A percentile compares a stretch with the other conserved stretches of the same genome.
Conservation (phyloP, 2,113 vertebrate genomes). For the Ceyx margarethae region DNA sequence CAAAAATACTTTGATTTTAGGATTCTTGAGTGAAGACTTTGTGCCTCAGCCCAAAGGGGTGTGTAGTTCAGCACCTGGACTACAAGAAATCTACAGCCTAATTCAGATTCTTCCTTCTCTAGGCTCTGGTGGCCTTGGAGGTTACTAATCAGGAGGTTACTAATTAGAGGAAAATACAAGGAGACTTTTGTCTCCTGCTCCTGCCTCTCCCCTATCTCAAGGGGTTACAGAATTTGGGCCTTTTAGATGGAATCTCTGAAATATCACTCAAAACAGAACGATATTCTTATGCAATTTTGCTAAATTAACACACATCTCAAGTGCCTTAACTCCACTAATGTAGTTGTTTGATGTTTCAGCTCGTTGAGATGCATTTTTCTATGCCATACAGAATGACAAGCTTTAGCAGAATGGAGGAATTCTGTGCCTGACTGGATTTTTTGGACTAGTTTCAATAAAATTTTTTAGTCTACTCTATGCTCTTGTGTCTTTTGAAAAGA, state of each 20-base stretch:
- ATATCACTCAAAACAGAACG: conserved; percentile 19
- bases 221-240: neutral
- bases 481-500: neutral
- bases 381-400: conserved; percentile 41
- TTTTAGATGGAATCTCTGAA: neutral
- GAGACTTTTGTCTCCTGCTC: neutral
- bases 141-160: neutral
- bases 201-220: neutral
- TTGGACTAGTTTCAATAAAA: conserved; percentile 76
- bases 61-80: neutral
- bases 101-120: neutral
- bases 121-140: neutral
- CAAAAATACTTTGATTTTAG: neutral
- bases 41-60: neutral
- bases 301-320: conserved; percentile 70
- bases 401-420: conserved; percentile 49
- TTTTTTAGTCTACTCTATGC: conserved; percentile 52
- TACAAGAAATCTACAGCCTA: neutral
- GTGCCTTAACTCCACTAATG: conserved; percentile 77
- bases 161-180: neutral
- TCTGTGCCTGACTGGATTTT: conserved; percentile 57
- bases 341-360: conserved; percentile 50
- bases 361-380: conserved; percentile 53
- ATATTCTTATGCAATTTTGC: conserved; percentile 56
- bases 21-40: neutral